Percentiles rank a stretch among this genome's conserved stretches.
Evolutionary conservation across 2,797 vertebrate genomes (phyloP).

Genomic region (Diglossa cyanea): DNA sequence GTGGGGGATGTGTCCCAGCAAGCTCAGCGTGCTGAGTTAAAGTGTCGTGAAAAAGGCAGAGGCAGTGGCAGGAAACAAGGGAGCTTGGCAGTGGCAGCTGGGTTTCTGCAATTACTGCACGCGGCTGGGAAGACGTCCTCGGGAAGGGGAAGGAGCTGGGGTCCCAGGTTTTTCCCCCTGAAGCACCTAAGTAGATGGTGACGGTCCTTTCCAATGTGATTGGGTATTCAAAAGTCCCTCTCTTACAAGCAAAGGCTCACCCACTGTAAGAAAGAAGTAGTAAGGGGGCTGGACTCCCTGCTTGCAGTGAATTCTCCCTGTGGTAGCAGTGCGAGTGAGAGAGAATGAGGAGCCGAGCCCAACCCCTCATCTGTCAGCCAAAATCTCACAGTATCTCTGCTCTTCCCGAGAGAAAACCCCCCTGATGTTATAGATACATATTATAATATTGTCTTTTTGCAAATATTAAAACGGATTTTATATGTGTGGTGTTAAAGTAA

Average conservation of each 20-base stretch:
- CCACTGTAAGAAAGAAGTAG: neutral
- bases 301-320: neutral
- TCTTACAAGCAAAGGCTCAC: neutral
- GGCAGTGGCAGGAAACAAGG: neutral
- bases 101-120: neutral
- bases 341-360: neutral
- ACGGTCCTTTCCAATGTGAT: neutral
- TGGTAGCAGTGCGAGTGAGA: rapidly evolving
- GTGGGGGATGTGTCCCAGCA: no score
- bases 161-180: neutral
- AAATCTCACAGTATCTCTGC: neutral
- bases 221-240: neutral
- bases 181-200: neutral
- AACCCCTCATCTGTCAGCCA: neutral
- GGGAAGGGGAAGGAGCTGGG: neutral
- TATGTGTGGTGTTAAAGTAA: neutral
- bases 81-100: rapidly evolving
- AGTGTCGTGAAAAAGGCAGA: neutral
- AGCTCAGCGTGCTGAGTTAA: neutral
- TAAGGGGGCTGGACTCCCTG: neutral
- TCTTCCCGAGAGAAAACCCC: neutral
- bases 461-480: neutral
- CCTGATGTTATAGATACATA: neutral
- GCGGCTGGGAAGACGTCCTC: rapidly evolving
- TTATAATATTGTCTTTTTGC: neutral